phyloP scores from a whole-genome alignment of 2,888 invertebrate genomes.

The Eristalinus sepulchralis region DNA sequence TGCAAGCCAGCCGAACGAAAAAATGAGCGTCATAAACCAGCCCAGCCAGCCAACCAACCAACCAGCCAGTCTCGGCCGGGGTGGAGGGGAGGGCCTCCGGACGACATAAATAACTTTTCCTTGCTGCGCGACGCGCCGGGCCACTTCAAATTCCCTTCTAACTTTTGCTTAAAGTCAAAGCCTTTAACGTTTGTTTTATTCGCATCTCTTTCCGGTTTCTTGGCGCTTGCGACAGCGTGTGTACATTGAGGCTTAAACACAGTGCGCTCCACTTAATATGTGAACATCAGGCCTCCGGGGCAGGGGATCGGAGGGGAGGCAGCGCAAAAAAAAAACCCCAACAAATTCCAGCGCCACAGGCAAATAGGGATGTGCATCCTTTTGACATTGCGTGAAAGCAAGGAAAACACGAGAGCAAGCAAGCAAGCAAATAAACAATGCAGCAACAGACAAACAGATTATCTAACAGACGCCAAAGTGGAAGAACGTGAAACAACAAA shows the following conservation, averaged over 20 bases:
- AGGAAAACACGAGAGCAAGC: constrained; percentile 45
- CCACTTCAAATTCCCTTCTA: constrained; percentile 26
- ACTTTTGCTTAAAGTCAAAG: constrained; percentile 54
- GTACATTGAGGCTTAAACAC: constrained; percentile 26
- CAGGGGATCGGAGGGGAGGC: not conserved
- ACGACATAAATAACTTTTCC: constrained; percentile 57
- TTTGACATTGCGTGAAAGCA: constrained; percentile 65
- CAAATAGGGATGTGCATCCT: constrained; percentile 61
- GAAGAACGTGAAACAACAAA: constrained; percentile 35
- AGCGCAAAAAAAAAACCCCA: constrained; percentile 1
- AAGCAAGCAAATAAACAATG: constrained; percentile 56
- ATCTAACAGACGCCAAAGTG: constrained; percentile 67
- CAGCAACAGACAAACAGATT: constrained; percentile 68
- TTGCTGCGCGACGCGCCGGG: constrained; percentile 15
- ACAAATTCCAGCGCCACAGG: constrained; percentile 42
- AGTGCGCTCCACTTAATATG: constrained; percentile 31
- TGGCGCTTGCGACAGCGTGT: constrained; percentile 1
- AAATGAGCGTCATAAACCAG: constrained; percentile 51
- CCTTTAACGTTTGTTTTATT: constrained; percentile 47
- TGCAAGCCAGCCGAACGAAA: not conserved
- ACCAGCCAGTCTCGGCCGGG: too few relatives aligned
- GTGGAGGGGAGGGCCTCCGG: not conserved
- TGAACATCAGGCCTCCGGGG: not conserved
- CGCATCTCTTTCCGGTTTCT: constrained; percentile 28
- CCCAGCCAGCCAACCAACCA: not conserved